A percentile compares a stretch with the other conserved stretches of the same genome.
phyloP scores from a whole-genome alignment of 2,797 vertebrate genomes.

The Amniataba percoides region DNA sequence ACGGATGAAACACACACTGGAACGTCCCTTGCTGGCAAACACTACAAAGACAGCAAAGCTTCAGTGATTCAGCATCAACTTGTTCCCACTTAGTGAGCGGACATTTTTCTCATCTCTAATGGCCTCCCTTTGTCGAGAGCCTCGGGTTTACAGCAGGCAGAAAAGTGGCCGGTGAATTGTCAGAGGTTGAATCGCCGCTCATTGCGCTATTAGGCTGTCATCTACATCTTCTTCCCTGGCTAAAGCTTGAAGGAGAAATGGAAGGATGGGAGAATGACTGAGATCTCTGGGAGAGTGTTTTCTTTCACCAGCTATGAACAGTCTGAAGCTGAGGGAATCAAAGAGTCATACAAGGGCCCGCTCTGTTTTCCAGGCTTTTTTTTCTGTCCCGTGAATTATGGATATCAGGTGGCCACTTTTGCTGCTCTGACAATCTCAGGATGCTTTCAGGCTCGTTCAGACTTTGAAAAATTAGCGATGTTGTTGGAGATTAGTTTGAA shows the following conservation, averaged over 20 bases:
- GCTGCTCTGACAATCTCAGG: constrained; percentile 53
- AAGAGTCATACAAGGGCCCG: constrained; percentile 71
- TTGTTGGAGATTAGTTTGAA: constrained; percentile 56
- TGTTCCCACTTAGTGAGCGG: constrained; percentile 70
- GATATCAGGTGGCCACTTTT: constrained; percentile 78
- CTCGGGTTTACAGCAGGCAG: constrained; percentile 53
- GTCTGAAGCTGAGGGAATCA: constrained; percentile 70
- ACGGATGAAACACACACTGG: constrained; percentile 91
- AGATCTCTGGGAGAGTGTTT: constrained; percentile 77
- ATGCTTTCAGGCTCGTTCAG: constrained; percentile 49
- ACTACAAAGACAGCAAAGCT: constrained; percentile 84
- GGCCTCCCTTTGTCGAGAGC: constrained; percentile 61
- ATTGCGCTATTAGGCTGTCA: constrained; percentile 78
- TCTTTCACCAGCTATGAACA: constrained; percentile 68
- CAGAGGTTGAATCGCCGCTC: constrained; percentile 69
- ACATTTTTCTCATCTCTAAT: constrained; percentile 52
- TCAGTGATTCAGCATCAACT: constrained; percentile 65
- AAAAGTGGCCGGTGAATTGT: constrained; percentile 62
- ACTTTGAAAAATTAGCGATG: constrained; percentile 59
- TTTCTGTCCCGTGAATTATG: constrained; percentile 66
- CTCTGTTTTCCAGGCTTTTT: constrained; percentile 68
- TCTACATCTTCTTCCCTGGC: constrained; percentile 62
- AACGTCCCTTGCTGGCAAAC: constrained; percentile 93
- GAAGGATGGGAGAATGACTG: constrained; percentile 65
- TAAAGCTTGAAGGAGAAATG: constrained; percentile 63